Evolutionary conservation across 2,797 vertebrate species (phyloP).

Genomic region (Urocyon cinereoargenteus): DNA sequence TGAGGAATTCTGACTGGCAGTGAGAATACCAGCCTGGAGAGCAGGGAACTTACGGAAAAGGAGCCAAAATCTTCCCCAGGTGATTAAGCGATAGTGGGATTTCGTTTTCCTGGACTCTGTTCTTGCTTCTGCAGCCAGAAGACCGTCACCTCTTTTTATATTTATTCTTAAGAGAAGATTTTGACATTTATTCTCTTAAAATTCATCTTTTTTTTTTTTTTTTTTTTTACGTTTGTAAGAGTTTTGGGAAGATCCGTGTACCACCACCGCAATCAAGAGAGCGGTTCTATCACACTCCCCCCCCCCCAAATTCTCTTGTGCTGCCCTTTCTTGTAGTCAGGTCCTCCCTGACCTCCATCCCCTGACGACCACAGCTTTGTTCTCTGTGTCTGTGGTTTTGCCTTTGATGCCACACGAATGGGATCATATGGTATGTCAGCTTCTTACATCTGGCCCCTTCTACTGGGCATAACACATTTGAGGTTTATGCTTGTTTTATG

Average conservation of each 20-base stretch:
- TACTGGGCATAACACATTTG: not conserved
- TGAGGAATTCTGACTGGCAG: not conserved
- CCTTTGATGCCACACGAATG: not conserved
- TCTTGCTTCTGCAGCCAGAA: not conserved
- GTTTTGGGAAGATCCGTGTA: not conserved
- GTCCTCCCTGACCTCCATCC: accelerated
- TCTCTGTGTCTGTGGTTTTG: accelerated
- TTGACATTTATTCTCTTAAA: not conserved
- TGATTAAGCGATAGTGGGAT: not conserved
- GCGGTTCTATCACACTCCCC: accelerated
- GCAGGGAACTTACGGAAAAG: not conserved
- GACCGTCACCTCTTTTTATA: not conserved
- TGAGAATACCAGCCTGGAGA: accelerated
- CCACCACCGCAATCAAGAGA: not conserved
- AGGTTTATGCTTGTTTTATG: accelerated
- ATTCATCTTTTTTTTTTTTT: not conserved
- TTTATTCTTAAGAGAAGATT: not conserved
- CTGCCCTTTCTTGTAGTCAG: accelerated
- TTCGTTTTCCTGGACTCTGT: not conserved
- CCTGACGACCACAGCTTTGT: not conserved
- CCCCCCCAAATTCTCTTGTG: too few relatives aligned
- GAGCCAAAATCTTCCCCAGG: not conserved
- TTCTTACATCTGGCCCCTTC: not conserved
- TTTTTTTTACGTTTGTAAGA: not conserved
- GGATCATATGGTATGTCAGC: accelerated